Base-by-base conservation (phyloP, 2,888 invertebrate species). In the Sinohyriopsis cumingii region DNA sequence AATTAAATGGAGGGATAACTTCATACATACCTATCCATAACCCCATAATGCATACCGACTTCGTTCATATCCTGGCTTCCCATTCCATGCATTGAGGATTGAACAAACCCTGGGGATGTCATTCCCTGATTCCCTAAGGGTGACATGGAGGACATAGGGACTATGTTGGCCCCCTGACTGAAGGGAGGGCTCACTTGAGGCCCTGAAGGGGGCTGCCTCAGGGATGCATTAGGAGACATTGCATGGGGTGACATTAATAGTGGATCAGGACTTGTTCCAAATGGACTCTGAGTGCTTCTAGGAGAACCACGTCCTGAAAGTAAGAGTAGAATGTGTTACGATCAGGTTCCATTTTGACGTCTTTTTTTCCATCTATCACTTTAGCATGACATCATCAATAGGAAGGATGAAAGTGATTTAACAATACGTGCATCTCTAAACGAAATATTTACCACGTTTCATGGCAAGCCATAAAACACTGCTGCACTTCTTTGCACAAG, bases 241-340 rank as follows among this genome's bases (percentile, higher is more conserved):
- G 74, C 79, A 65, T 84, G 84, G 0, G 87, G 87, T 0, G 87
- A 88, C 75, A 86, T 81, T 24, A 88, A 72, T 68, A 87, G 75
- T 5, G 85, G 83, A 70, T 88, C 87, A 4, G 84, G 80, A 61
- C 83, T 83, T 19, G 74, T 79, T 19, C 81, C 82, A 72, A 80
- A 86, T 18, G 85, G 85, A 69, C 85, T 85, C 68, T 85, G 85
- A n/a, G 85, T 82, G 5, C 82, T 80, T 25, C 86, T 70, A 6
- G 87, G 87, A 9, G 84, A 85, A 6, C 84, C 84, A 55, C 83
- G 82, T 72, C 85, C 85, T 86, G 73, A 6, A 75, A 62, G 62
- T 45, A 7, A 53, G 3, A 18, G 25, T 25, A 62, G 19, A 15
- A 25, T 19, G 59, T 18, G 4, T 22, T 59, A 24, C 45, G 15